Base-by-base conservation (phyloP, 2,888 invertebrate species). In the Xylota sylvarum region DNA sequence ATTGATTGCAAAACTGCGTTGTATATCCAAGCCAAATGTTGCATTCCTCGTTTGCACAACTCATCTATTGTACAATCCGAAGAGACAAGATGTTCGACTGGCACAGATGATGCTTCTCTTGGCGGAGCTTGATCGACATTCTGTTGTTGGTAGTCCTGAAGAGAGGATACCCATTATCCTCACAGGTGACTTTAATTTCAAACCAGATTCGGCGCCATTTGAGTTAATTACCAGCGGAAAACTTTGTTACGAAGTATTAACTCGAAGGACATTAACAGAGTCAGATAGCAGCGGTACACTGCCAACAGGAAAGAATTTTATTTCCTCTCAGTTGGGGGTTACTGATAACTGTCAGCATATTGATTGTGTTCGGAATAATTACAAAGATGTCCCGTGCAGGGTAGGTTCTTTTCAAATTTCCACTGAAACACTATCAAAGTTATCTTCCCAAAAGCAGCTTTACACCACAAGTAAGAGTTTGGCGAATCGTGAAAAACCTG, bases 101-200 rank as follows among this genome's bases (percentile, higher is more conserved):
- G 98, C 97, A 0, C 99, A 99, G 93, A 93, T 96, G 46, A 96
- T 97, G 89, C 91, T 97, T 40, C 93, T 99, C 7, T 93, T 99
- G 10, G 95, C 97, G 0, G 97, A 98, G 92, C 93, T 99, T 4
- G 97, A 98, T 88, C 94, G 96, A 89, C 94, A 97, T 88, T 95
- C 97, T 0, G 95, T 94, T 89, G 91, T 92, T 4, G 5, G 72
- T 3, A 3, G 19, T 23, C 27, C 56, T 2, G 23, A 46, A 90
- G 91, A 91, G 1, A 76, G 76, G 2, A 91, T 95, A 46, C 98
- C 98, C 0, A 94, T 97, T 5, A 95, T 99, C 81, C 88, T 99
- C 82, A 96, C 97, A 4, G 99, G 99, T 0, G 99, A 99, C 92
- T 96, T 99, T 86, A 99, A 99, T 92, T 95, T 97, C 2, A 93